Base-by-base conservation (phyloP, 2,888 invertebrate species). In the Harmothoe impar region DNA sequence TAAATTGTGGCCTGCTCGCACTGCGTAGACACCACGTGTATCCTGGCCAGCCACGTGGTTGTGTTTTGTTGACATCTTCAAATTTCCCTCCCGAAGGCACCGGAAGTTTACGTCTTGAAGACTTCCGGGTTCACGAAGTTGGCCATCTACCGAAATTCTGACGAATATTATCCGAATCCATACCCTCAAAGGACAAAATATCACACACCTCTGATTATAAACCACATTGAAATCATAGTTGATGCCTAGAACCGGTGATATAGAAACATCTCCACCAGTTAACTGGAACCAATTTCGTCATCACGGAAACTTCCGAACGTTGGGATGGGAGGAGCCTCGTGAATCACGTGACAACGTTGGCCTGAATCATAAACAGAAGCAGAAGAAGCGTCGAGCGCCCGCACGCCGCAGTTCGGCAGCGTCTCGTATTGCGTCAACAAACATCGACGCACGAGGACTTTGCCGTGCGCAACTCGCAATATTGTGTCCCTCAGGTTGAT, bases 311-410 rank as follows among this genome's bases (percentile, higher is more conserved):
- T 86, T 86, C 52, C 86, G 86, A 86, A 54, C 52, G 86, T 10
- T 54, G 25, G 54, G 54, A 86, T 23, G 86, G 86, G 86, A 86
- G 86, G 86, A 86, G 86, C 56, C 29, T 33, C 56, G 86, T 52
- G 17, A 25, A 54, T 86, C 86, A 86, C 86, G 86, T 86, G 86
- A 86, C 29, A 17, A 52, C 54, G 10, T 86, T 86, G 86, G 86
- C 86, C 86, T 86, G 86, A 86, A 86, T 86, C 86, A 86, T 86
- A 86, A 86, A 86, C 85, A 85, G 85, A 85, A 29, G n/a, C n/a
- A n/a, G n/a, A n/a, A n/a, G n/a, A n/a, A n/a, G n/a, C n/a, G n/a
- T n/a, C n/a, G n/a, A n/a, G n/a, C n/a, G n/a, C n/a, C n/a, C n/a
- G n/a, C n/a, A n/a, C n/a, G n/a, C n/a, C n/a, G n/a, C n/a, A n/a